phyloP scores from a whole-genome alignment of 2,113 vertebrate species.

The Sisor rabdophorus region DNA sequence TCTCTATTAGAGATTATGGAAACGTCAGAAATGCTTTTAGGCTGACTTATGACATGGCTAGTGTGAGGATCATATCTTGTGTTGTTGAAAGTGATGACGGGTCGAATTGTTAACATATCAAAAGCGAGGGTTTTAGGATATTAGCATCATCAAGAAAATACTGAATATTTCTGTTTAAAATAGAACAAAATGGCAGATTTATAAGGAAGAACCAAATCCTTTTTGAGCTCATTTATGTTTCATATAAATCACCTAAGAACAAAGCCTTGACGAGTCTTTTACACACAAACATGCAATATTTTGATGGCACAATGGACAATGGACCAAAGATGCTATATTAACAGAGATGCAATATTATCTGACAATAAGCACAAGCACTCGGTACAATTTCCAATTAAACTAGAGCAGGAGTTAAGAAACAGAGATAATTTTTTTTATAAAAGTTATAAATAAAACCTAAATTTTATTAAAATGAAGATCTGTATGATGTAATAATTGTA shows the following conservation, averaged over 20 bases:
- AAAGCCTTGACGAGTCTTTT: background rate
- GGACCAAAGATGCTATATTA: background rate
- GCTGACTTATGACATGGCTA: background rate
- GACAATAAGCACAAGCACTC: background rate
- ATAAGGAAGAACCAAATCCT: background rate
- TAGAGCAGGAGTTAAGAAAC: background rate
- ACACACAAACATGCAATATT: background rate
- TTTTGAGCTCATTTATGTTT: background rate
- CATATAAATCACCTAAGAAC: background rate
- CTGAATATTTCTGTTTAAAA: background rate
- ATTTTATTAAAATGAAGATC: background rate
- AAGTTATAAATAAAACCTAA: no score
- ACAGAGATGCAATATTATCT: background rate
- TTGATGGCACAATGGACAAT: background rate
- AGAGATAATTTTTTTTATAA: background rate
- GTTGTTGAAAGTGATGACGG: background rate
- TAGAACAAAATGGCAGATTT: background rate
- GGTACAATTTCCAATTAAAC: background rate
- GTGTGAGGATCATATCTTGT: background rate
- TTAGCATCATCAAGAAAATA: background rate
- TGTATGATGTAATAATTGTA: background rate
- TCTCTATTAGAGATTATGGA: constrained; percentile 25
- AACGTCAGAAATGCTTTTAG: constrained; percentile 1
- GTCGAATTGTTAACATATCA: no score
- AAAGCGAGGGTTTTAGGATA: background rate